Conservation (phyloP, 2,113 vertebrate genomes). For the Microcebus jonahi region DNA sequence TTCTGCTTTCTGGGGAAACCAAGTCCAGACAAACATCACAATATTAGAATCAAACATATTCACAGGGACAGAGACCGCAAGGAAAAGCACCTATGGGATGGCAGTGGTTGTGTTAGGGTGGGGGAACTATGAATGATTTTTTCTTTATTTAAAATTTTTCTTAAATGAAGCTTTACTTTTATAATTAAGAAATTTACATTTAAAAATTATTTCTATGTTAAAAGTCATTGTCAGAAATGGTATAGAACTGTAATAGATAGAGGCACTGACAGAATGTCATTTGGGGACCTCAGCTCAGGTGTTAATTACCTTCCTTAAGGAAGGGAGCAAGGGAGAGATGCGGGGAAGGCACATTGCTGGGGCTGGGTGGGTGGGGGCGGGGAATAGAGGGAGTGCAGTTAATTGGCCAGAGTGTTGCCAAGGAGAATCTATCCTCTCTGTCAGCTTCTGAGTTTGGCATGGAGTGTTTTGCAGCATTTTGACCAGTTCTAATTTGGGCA, state of each 20-base stretch:
- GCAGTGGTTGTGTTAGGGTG: neutral
- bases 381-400: neutral
- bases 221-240: neutral
- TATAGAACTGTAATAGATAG: neutral
- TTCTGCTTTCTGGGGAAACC: neutral
- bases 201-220: neutral
- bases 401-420: neutral
- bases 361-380: too few relatives aligned
- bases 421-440: neutral
- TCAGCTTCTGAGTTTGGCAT: neutral
- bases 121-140: neutral
- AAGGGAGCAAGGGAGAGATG: neutral
- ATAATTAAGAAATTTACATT: neutral
- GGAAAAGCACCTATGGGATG: neutral
- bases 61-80: neutral
- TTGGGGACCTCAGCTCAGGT: neutral
- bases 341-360: neutral
- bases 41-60: neutral
- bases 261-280: neutral
- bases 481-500: conserved; percentile 3
- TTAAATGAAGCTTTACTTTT: neutral
- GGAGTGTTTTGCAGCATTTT: neutral
- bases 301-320: neutral
- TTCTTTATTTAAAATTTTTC: neutral
- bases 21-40: neutral